Conservation (phyloP, 2,888 invertebrate genomes). For the Hermaeophaga mercurialis region DNA sequence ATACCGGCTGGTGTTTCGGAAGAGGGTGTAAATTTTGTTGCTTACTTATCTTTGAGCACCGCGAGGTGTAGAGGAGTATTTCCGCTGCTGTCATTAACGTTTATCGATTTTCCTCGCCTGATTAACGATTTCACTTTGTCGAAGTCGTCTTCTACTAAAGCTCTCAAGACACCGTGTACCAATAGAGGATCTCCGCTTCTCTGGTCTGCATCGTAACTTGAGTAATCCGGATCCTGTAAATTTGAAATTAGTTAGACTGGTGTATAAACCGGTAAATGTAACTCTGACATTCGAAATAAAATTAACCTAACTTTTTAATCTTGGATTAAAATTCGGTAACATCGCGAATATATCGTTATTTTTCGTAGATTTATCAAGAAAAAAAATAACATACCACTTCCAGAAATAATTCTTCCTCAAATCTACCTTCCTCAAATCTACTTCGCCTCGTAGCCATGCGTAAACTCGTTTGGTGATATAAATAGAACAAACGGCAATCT, state of each 20-base stretch:
- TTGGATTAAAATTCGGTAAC: neutral
- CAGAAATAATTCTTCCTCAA: conserved; percentile 34
- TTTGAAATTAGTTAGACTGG: neutral
- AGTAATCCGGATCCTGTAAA: conserved; percentile 30
- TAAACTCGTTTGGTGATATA: conserved; percentile 10
- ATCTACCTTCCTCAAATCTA: too few relatives aligned
- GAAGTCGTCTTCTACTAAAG: conserved; percentile 39
- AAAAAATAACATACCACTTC: conserved; percentile 31
- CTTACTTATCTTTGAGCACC: conserved; percentile 42
- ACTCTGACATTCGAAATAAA: neutral
- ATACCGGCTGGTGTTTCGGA: too few relatives aligned
- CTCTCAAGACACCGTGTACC: conserved; percentile 38
- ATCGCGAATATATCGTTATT: neutral
- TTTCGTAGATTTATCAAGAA: neutral
- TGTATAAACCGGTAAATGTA: neutral
- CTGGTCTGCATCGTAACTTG: conserved; percentile 20
- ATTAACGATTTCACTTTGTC: conserved; percentile 37
- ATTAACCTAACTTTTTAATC: neutral
- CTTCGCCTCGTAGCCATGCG: conserved; percentile 15
- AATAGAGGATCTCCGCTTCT: conserved; percentile 35
- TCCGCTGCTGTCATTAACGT: conserved; percentile 44
- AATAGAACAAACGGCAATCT: conserved; percentile 8
- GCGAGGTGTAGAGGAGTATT: conserved; percentile 46
- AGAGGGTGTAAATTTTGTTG: too few relatives aligned
- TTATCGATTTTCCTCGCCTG: conserved; percentile 37